Conservation (phyloP, 2,113 vertebrate species). For the Diglossa brunneiventris region DNA sequence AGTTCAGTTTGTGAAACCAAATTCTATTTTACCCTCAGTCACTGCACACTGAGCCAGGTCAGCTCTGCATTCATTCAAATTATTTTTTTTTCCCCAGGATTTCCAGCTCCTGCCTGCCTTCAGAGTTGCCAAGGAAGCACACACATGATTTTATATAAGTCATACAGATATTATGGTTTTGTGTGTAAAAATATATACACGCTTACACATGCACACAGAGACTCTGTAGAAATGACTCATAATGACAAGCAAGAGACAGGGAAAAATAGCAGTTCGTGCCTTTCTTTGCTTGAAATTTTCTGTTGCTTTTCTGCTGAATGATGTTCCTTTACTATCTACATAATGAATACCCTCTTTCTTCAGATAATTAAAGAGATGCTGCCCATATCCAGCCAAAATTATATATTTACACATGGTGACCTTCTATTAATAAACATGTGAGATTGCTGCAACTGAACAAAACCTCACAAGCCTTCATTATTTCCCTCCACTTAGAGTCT, state of each 20-base stretch:
- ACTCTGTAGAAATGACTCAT: conserved; percentile 17
- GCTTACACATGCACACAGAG: neutral
- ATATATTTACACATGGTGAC: conserved; percentile 32
- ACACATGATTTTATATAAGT: conserved; percentile 10
- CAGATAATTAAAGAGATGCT: conserved; percentile 60
- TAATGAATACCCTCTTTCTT: conserved; percentile 53
- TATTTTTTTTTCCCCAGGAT: neutral
- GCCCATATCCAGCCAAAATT: conserved; percentile 40
- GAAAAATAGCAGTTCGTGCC: neutral
- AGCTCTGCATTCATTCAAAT: neutral
- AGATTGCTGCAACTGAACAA: conserved; percentile 37
- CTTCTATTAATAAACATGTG: conserved; percentile 58
- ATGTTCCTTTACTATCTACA: conserved; percentile 38
- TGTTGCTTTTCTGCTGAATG: conserved; percentile 29
- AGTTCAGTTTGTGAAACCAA: conserved; percentile 61
- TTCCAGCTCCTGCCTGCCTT: neutral
- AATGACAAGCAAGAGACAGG: neutral
- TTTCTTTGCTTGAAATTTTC: conserved; percentile 25
- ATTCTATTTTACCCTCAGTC: conserved; percentile 41
- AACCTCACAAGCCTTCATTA: conserved; percentile 40
- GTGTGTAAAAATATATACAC: neutral
- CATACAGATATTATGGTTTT: neutral
- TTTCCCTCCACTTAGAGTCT: neutral
- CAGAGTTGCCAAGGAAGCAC: neutral
- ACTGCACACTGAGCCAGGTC: conserved; percentile 21